Evolutionary conservation across 1,140 invertebrate genomes (phyloP).

Genomic region (Lanistes nyassanus): DNA sequence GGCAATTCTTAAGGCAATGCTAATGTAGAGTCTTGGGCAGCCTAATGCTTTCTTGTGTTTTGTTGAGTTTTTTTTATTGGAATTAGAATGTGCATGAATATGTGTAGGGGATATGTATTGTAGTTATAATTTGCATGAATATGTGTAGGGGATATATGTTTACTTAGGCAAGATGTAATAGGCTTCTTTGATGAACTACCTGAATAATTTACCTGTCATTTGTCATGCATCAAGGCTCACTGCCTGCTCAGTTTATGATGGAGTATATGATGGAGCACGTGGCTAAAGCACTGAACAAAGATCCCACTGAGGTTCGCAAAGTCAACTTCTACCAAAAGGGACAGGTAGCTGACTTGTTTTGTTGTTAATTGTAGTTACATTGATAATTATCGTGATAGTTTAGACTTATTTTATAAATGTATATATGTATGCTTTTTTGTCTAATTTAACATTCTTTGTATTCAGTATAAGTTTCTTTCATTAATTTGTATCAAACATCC

Average conservation of each 20-base stretch:
- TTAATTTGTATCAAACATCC: too few relatives aligned
- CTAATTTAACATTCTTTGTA: not conserved
- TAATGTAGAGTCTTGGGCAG: too few relatives aligned
- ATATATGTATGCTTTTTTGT: not conserved
- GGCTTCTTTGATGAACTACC: too few relatives aligned
- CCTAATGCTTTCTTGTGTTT: too few relatives aligned
- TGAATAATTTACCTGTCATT: too few relatives aligned
- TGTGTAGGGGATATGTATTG: too few relatives aligned
- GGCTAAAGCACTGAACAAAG: slow-evolving; percentile 73
- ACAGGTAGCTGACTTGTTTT: slow-evolving; percentile 36
- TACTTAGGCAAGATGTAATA: too few relatives aligned
- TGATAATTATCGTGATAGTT: slow-evolving; percentile 13
- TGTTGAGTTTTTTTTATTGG: too few relatives aligned
- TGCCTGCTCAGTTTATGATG: slow-evolving; percentile 65
- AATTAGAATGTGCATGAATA: too few relatives aligned
- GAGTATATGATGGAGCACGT: slow-evolving; percentile 88
- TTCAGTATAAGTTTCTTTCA: not conserved
- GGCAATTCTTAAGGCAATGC: too few relatives aligned
- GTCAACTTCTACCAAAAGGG: slow-evolving; percentile 61
- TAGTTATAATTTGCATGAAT: too few relatives aligned
- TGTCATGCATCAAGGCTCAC: slow-evolving; percentile 38
- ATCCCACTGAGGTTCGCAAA: slow-evolving; percentile 72
- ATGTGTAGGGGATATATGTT: too few relatives aligned
- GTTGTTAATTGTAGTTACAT: not conserved
- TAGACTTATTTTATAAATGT: not conserved